Percentiles rank a stretch among this genome's conserved stretches.
Evolutionary conservation across 2,797 vertebrate species (phyloP).

Genomic region (Paramormyrops hopkinsi): DNA sequence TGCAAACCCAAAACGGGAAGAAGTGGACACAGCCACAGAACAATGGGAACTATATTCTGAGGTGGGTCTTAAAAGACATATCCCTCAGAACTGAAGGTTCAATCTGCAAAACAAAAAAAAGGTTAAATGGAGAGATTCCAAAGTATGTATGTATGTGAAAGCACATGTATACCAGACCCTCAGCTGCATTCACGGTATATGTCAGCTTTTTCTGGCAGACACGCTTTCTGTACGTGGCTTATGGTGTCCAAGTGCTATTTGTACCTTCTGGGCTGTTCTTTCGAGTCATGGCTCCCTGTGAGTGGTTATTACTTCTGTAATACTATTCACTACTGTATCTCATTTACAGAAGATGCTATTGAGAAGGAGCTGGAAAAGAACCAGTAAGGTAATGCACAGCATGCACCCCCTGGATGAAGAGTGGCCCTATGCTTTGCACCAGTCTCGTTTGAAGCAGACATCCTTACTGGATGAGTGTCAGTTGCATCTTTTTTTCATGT

Average conservation of each 20-base stretch:
- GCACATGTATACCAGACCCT: slow-evolving; percentile 6
- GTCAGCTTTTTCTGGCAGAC: neutral
- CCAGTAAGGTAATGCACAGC: slow-evolving; percentile 97
- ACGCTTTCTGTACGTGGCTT: slow-evolving; percentile 30
- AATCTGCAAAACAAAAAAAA: neutral
- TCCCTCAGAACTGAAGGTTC: neutral
- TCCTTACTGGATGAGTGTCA: slow-evolving; percentile 22
- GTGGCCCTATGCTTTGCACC: neutral
- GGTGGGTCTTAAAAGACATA: neutral
- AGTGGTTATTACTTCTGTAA: slow-evolving; percentile 69
- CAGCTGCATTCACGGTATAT: slow-evolving; percentile 20
- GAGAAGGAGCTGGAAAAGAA: slow-evolving; percentile 99
- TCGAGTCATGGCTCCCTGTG: slow-evolving; percentile 20
- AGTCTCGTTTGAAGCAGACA: neutral
- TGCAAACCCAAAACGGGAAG: neutral
- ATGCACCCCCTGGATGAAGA: slow-evolving; percentile 52
- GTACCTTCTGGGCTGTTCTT: slow-evolving; percentile 32
- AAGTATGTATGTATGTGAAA: slow-evolving; percentile 21
- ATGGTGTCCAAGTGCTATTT: slow-evolving; percentile 47
- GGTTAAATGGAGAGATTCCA: slow-evolving; percentile 1
- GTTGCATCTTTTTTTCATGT: slow-evolving; percentile 6
- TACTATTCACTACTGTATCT: slow-evolving; percentile 88
- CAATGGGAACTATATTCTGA: neutral
- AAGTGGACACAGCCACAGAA: neutral
- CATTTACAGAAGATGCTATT: slow-evolving; percentile 95